phyloP scores from a whole-genome alignment of 2,888 invertebrate genomes.

The Candidula unifasciata region DNA sequence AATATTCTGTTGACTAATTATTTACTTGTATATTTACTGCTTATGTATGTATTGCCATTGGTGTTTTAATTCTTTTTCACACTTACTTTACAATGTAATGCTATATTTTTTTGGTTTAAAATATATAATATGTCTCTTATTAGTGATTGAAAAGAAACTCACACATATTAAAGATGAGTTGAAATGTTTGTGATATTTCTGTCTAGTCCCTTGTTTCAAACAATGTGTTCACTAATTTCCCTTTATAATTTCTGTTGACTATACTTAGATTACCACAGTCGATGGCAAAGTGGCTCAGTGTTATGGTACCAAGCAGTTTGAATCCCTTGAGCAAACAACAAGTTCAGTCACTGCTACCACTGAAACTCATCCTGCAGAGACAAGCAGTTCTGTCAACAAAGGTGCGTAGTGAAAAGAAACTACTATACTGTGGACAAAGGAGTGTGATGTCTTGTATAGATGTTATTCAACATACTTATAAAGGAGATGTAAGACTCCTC shows the following conservation, averaged over 20 bases:
- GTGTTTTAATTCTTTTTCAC: background rate
- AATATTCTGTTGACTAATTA: too few relatives aligned
- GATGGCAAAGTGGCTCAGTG: constrained; percentile 19
- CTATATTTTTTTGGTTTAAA: background rate
- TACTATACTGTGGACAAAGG: too few relatives aligned
- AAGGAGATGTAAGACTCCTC: too few relatives aligned
- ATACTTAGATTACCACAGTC: background rate
- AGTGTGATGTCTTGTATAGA: too few relatives aligned
- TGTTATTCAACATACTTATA: too few relatives aligned
- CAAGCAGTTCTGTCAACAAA: background rate
- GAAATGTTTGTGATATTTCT: too few relatives aligned
- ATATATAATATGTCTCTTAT: background rate
- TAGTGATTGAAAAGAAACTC: background rate
- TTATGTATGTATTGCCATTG: background rate
- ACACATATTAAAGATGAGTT: background rate
- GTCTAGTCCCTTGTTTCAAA: too few relatives aligned
- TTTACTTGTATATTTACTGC: too few relatives aligned
- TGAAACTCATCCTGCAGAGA: background rate
- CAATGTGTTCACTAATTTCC: background rate
- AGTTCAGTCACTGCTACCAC: background rate
- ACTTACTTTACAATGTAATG: too few relatives aligned
- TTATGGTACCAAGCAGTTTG: background rate
- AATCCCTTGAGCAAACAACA: background rate
- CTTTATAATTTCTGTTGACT: background rate
- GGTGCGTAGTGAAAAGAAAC: too few relatives aligned